phyloP scores from a whole-genome alignment of 2,797 vertebrate species.

The Hyperoplus lanceolatus region DNA sequence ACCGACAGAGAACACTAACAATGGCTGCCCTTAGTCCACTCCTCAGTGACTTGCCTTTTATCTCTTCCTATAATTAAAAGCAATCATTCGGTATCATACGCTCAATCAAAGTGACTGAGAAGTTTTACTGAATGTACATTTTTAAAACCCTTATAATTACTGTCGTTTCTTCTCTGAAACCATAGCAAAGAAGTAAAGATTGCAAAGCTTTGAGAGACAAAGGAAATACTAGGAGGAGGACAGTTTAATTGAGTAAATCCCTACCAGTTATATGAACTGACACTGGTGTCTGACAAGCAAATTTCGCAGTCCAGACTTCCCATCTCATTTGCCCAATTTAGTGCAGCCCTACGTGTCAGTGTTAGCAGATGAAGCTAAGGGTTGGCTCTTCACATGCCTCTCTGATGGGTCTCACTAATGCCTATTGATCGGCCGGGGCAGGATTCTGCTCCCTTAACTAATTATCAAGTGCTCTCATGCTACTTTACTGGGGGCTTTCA shows the following conservation, averaged over 20 bases:
- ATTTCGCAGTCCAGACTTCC: constrained; percentile 53
- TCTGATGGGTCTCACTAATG: constrained; percentile 83
- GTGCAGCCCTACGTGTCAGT: constrained; percentile 52
- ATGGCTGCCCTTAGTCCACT: constrained; percentile 3
- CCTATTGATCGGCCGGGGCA: constrained; percentile 82
- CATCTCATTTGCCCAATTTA: constrained; percentile 70
- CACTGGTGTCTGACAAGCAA: constrained; percentile 48
- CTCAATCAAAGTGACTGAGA: background rate
- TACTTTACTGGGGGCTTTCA: constrained; percentile 84
- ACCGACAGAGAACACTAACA: constrained; percentile 38
- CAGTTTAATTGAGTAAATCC: constrained; percentile 35
- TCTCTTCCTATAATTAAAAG: constrained; percentile 28
- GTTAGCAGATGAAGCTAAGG: constrained; percentile 67
- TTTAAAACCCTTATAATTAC: background rate
- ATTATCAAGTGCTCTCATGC: constrained; percentile 86
- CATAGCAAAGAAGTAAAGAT: background rate
- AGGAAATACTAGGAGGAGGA: background rate
- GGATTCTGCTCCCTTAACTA: constrained; percentile 80
- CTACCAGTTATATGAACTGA: constrained; percentile 49
- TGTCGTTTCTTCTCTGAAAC: background rate
- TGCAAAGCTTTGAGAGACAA: constrained; percentile 18
- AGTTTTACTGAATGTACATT: background rate
- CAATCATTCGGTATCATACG: background rate
- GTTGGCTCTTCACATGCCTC: constrained; percentile 68
- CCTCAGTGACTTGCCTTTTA: constrained; percentile 22